Conservation (phyloP, 1,140 invertebrate species). For the Dreissena rostriformis region DNA sequence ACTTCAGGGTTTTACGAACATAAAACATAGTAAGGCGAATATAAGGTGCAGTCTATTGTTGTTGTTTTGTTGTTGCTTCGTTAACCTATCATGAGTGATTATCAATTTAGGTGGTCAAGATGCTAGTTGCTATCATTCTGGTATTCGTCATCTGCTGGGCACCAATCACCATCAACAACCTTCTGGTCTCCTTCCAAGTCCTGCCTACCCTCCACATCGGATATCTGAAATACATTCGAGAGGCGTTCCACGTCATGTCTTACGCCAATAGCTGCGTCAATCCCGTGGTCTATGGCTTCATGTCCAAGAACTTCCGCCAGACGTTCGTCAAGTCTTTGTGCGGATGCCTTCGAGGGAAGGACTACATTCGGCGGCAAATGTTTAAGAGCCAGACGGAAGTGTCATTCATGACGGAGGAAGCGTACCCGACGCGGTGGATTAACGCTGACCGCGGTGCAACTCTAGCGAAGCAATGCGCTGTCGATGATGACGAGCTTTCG, state of each 20-base stretch:
- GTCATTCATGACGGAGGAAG: slow-evolving; percentile 11
- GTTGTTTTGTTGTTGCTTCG: background rate
- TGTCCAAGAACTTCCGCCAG: slow-evolving; percentile 85
- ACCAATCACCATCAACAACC: slow-evolving; percentile 79
- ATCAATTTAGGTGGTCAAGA: slow-evolving; percentile 81
- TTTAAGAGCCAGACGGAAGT: slow-evolving; percentile 48
- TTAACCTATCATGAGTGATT: background rate
- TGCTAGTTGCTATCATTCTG: slow-evolving; percentile 82
- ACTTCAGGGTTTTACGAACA: no score
- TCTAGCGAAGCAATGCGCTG: slow-evolving; percentile 21
- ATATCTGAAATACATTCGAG: slow-evolving; percentile 85
- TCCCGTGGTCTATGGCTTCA: slow-evolving; percentile 90
- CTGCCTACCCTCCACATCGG: slow-evolving; percentile 83
- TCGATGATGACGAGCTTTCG: slow-evolving; percentile 21
- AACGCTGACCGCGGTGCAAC: slow-evolving; percentile 7
- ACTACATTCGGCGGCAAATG: slow-evolving; percentile 36
- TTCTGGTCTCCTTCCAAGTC: slow-evolving; percentile 83
- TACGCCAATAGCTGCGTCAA: slow-evolving; percentile 87
- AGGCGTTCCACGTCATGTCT: slow-evolving; percentile 85
- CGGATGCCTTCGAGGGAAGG: slow-evolving; percentile 44
- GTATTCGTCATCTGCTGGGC: slow-evolving; percentile 83
- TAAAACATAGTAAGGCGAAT: no score
- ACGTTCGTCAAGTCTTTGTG: slow-evolving; percentile 56
- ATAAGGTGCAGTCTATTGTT: background rate
- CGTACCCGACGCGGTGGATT: background rate